Evolutionary conservation across 2,113 vertebrate species (phyloP), one percentile per base, ranked within the genome.

Genomic region (Erythrolamprus reginae): DNA sequence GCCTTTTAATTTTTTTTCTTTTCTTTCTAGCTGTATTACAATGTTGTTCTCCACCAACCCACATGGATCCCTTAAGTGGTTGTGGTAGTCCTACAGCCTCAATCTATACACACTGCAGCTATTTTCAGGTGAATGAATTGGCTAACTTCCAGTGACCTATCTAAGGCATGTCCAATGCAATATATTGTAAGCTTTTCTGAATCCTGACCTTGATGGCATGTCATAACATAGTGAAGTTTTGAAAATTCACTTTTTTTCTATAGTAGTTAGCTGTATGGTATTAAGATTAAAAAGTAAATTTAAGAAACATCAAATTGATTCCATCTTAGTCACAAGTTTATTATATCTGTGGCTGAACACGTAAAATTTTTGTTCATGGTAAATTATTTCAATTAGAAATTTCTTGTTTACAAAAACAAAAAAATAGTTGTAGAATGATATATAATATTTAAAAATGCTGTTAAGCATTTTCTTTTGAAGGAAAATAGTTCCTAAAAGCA

Each of bases 101-200:
- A 2, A 90, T 93, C 0, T 96, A 94, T 82, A 87, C 96, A 55
- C 94, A 94, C 82, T 96, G 95, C 93, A 94, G 89, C 93, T 96
- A 96, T 94, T 97, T 96, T 91, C 97, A 96, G 96, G 98, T 98
- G 82, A 95, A 95, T 87, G 38, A 12, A 15, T 10, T 19, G 45
- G 21, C 28, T 21, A 82, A 52, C 12, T n/a, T 82, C 51, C 28
- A 83, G 3, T 4, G n/a, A 52, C 4, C 83, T 28, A 3, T 26
- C n/a, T 53, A 7, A 28, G 50, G n/a, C 24, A 70, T 52, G 48
- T 38, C 50, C 23, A 70, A 6, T 45, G 33, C 7, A 28, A 53
- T 61, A 51, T 28, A 10, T 19, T 52, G 23, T 50, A 17, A 47
- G 15, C 45, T 84, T 45, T 53, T 89, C 82, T 90, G 45, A 61